These are phyloP conservation scores for Notechis scutatus DNA, from an alignment of 2,113 vertebrate species.

Conservation along the genomic window DNA sequence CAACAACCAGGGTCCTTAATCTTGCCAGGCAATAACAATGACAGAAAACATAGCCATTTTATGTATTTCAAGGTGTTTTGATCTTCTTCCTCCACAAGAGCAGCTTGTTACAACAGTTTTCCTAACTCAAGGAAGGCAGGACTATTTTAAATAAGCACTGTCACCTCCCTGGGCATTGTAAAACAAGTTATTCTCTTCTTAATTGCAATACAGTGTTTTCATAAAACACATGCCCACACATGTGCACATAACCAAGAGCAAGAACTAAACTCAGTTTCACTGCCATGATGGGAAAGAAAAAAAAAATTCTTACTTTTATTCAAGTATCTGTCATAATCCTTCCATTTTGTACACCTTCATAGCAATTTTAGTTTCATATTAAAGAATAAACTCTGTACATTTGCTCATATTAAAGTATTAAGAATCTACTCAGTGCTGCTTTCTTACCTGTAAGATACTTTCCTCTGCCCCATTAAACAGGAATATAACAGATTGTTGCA, in stretches of 20 bases:
- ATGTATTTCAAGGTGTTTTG: background rate
- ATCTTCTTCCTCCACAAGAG: background rate
- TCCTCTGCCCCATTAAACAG: conserved; percentile 99
- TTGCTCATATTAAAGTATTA: background rate
- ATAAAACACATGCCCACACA: background rate
- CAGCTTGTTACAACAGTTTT: background rate
- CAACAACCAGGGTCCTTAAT: background rate
- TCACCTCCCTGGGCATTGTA: background rate
- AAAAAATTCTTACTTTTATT: background rate
- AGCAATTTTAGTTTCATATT: background rate
- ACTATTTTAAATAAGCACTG: background rate
- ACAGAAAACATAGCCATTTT: background rate
- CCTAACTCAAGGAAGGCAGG: background rate
- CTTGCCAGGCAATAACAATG: background rate
- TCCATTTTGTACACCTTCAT: background rate
- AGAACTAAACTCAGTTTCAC: background rate
- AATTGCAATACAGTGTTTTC: background rate
- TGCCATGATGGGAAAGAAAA: background rate
- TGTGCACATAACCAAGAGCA: background rate
- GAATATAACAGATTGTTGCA: conserved; percentile 89
- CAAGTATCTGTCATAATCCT: background rate
- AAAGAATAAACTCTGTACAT: background rate
- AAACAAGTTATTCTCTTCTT: background rate
- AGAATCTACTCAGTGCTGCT: background rate
- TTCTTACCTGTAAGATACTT: conserved; percentile 88